phyloP scores from a whole-genome alignment of 2,797 vertebrate genomes.

The Ambastaia sidthimunki region DNA sequence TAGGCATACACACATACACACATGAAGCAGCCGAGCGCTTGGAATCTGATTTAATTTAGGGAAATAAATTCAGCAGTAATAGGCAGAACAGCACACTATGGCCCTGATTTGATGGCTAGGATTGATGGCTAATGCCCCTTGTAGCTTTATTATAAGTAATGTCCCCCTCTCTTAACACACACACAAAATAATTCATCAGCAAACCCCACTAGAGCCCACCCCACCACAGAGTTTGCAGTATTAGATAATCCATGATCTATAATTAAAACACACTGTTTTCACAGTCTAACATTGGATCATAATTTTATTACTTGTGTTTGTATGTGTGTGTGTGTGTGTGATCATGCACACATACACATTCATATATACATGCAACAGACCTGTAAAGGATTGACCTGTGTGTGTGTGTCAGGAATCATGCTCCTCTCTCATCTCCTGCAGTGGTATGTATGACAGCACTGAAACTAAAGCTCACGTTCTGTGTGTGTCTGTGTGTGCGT shows the following conservation, averaged over 20 bases:
- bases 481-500: conserved; percentile 10
- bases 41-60: conserved; percentile 84
- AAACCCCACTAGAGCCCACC: not conserved
- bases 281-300: conserved; percentile 7
- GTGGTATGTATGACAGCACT: not conserved
- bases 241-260: conserved; percentile 37
- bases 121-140: conserved; percentile 81
- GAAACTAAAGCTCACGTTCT: conserved; percentile 1
- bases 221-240: conserved; percentile 16
- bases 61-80: conserved; percentile 84
- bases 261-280: conserved; percentile 34
- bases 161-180: conserved; percentile 63
- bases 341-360: not conserved
- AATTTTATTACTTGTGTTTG: conserved; percentile 12
- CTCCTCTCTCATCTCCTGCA: not conserved
- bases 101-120: conserved; percentile 79
- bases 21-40: conserved; percentile 77
- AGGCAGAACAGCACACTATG: conserved; percentile 80
- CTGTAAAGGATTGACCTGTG: too few species aligned
- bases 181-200: conserved; percentile 29
- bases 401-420: conserved; percentile 2
- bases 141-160: conserved; percentile 75
- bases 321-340: not conserved
- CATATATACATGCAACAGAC: not conserved
- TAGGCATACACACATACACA: conserved; percentile 61